Conservation (phyloP, 2,888 invertebrate species). For the Oscheius sp. region DNA sequence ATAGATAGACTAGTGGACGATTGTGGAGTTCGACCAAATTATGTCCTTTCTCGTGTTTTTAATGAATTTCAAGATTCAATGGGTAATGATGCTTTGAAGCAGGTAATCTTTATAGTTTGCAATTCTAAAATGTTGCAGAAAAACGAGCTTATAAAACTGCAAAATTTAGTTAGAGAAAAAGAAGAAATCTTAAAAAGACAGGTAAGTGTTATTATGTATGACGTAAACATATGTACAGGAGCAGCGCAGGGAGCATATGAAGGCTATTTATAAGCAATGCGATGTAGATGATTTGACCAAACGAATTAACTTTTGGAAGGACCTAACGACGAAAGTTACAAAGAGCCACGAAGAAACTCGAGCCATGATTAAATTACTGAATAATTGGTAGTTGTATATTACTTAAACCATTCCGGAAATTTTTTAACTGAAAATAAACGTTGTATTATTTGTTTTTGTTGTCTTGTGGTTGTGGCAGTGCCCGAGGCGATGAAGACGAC, state of each 20-base stretch:
- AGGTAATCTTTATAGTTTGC: neutral
- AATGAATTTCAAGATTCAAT: slow-evolving; percentile 10
- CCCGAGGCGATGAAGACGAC: no score
- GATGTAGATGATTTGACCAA: neutral
- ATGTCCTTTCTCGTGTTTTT: neutral
- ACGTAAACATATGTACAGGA: neutral
- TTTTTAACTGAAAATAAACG: no score
- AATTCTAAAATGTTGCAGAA: neutral
- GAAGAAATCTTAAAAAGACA: neutral
- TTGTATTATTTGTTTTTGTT: no score
- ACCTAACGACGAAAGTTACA: no score
- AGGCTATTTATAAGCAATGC: neutral
- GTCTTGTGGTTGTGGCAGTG: no score
- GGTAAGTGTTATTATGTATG: no score
- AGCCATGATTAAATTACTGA: no score
- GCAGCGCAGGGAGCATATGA: neutral
- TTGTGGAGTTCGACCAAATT: neutral
- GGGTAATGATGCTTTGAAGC: neutral
- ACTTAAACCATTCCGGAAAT: no score
- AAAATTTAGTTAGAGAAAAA: neutral
- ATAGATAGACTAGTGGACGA: slow-evolving; percentile 1
- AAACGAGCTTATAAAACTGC: neutral
- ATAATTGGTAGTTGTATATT: no score
- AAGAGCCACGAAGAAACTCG: no score
- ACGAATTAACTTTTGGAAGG: neutral